Conservation (phyloP, 1,140 invertebrate genomes). For the Akabosia matsudoensis region DNA sequence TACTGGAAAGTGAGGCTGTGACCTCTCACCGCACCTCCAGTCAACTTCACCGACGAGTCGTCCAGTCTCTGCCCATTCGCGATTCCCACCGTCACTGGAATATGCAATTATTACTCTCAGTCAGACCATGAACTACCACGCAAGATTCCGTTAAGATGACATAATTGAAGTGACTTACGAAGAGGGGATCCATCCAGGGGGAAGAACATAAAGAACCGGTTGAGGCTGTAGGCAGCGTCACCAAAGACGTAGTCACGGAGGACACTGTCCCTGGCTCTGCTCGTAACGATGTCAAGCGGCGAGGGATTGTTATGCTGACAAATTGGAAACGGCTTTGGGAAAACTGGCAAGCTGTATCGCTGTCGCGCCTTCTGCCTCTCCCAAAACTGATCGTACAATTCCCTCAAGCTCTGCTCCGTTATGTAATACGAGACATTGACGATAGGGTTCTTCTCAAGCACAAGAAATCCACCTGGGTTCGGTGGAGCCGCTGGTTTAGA, state of each 20-base stretch:
- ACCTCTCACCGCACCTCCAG: conserved; percentile 1
- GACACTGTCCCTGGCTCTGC: background rate
- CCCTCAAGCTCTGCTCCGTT: background rate
- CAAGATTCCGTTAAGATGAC: no score
- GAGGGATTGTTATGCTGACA: background rate
- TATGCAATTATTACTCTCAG: background rate
- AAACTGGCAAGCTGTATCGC: background rate
- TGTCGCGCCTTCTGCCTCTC: background rate
- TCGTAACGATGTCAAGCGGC: background rate
- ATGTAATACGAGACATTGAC: background rate
- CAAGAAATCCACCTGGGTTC: background rate
- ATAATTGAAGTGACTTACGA: background rate
- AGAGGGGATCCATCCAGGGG: background rate
- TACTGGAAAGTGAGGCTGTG: background rate
- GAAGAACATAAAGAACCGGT: background rate
- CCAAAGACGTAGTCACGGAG: background rate
- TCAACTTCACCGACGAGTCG: background rate
- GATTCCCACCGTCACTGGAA: background rate
- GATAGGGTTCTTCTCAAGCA: background rate
- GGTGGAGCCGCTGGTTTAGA: background rate
- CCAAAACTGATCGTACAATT: background rate
- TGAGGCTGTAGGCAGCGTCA: background rate
- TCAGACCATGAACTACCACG: no score
- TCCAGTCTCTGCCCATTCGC: background rate
- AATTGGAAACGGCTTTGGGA: background rate